These are phyloP conservation scores for Notarius quadriscutis DNA, from an alignment of 2,113 vertebrate species.

Conservation along the genomic window DNA sequence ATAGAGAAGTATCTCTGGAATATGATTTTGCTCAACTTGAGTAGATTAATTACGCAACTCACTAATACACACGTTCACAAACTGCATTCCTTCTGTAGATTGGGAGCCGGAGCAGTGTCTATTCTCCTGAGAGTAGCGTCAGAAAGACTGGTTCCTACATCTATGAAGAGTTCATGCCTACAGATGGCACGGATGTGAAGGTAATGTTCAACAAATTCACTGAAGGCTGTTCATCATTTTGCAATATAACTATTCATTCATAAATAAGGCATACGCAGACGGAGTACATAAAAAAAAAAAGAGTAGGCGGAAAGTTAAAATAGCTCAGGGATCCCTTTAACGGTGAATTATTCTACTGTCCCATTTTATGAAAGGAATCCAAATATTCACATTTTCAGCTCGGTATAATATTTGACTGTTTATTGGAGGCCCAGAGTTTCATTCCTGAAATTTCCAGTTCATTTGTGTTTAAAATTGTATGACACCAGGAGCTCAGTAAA, in stretches of 20 bases:
- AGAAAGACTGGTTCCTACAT: slow-evolving; percentile 98
- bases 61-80: neutral
- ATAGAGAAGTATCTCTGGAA: neutral
- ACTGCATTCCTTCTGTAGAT: slow-evolving; percentile 75
- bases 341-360: neutral
- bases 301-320: neutral
- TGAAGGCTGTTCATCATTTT: neutral
- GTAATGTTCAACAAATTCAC: slow-evolving; percentile 62
- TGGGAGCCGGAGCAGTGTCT: slow-evolving; percentile 96
- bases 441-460: neutral
- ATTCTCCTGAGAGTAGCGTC: slow-evolving; percentile 96
- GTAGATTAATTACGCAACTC: neutral
- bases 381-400: neutral
- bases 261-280: neutral
- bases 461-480: neutral
- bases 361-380: neutral
- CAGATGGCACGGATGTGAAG: slow-evolving; percentile 98
- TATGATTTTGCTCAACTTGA: neutral
- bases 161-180: slow-evolving; percentile 99
- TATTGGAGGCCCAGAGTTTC: neutral
- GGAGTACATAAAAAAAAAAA: neutral
- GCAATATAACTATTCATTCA: neutral
- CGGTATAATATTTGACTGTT: neutral
- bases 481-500: neutral
- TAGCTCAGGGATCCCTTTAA: neutral